Conservation (phyloP, 2,888 invertebrate species). For the Limenitis camilla region DNA sequence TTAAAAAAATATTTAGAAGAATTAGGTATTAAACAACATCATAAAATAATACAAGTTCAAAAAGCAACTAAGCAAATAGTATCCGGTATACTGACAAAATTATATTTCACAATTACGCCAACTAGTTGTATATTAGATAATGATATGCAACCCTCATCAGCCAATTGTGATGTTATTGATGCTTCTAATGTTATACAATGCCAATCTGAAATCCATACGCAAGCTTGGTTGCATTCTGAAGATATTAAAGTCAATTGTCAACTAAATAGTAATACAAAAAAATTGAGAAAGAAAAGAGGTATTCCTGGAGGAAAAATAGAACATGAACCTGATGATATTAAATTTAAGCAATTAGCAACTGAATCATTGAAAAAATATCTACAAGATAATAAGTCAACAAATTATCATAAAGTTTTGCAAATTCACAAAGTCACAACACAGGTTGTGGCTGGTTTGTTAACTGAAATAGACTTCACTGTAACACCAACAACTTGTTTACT, state of each 20-base stretch:
- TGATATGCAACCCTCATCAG: constrained; percentile 22
- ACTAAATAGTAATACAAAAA: neutral
- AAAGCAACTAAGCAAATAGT: constrained; percentile 36
- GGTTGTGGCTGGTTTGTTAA: constrained; percentile 36
- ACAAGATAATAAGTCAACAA: constrained; percentile 25
- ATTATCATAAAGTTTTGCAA: constrained; percentile 32
- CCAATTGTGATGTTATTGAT: constrained; percentile 28
- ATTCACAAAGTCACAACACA: constrained; percentile 36
- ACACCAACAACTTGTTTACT: constrained; percentile 30
- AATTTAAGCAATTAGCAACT: constrained; percentile 35
- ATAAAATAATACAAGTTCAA: constrained; percentile 36
- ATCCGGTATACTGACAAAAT: constrained; percentile 34
- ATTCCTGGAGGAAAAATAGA: constrained; percentile 19
- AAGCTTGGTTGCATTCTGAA: constrained; percentile 1
- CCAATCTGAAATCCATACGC: neutral
- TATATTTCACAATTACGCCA: constrained; percentile 38
- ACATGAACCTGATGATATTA: constrained; percentile 28
- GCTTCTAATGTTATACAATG: constrained; percentile 19
- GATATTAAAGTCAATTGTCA: constrained; percentile 35
- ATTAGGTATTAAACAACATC: constrained; percentile 25
- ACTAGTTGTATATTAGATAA: constrained; percentile 30
- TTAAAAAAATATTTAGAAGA: constrained; percentile 33
- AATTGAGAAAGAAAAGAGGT: neutral
- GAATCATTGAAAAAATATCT: constrained; percentile 39
- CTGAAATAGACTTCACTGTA: constrained; percentile 38